Conservation (phyloP, 35 echinoderm and acorn worm genomes). For the Stichopus chloronotus region DNA sequence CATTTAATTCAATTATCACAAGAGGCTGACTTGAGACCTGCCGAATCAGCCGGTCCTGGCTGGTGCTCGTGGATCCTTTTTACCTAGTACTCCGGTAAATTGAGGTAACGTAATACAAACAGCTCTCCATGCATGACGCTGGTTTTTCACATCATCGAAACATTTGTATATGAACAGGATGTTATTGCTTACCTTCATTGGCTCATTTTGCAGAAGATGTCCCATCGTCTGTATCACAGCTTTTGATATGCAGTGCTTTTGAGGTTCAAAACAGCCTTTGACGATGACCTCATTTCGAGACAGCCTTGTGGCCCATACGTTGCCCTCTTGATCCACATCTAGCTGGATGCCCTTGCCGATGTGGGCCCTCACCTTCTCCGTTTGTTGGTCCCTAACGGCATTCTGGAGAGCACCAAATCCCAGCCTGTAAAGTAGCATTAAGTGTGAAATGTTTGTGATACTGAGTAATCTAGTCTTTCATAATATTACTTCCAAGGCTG, state of each 20-base stretch:
- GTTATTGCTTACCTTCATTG: conserved; percentile 77
- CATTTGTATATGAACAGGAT: no score
- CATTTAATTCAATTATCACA: no score
- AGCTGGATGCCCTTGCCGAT: conserved; percentile 96
- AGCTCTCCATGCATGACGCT: no score
- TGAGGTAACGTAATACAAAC: no score
- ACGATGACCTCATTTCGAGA: conserved; percentile 93
- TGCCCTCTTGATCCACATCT: conserved; percentile 85
- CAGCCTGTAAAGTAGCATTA: conserved; percentile 55
- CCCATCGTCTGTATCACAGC: conserved; percentile 85
- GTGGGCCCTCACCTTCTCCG: conserved; percentile 69
- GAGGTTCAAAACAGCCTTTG: conserved; percentile 90
- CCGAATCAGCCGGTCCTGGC: no score
- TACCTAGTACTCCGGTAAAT: no score
- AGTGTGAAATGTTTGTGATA: background rate
- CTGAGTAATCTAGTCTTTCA: background rate
- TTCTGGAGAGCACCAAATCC: conserved; percentile 84
- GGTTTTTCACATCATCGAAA: no score
- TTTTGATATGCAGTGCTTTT: conserved; percentile 90
- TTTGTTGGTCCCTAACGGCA: conserved; percentile 75
- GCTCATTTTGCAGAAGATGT: conserved; percentile 63
- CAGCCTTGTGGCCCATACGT: conserved; percentile 95
- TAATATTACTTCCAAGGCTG: background rate
- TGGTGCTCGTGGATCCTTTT: no score
- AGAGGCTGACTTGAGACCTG: no score